Base-by-base conservation (phyloP, 2,888 invertebrate genomes). In the Sminthurinus aureus region DNA sequence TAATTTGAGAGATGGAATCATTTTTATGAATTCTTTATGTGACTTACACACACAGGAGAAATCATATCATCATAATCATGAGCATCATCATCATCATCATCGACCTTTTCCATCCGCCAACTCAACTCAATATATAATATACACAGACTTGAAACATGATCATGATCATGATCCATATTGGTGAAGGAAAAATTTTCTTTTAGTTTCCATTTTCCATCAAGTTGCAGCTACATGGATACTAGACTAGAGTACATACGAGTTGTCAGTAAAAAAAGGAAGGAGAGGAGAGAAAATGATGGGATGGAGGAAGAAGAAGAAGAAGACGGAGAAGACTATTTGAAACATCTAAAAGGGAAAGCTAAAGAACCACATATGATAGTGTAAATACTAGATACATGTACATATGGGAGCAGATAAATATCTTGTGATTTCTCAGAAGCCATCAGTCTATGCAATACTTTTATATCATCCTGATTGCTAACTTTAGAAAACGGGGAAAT, bases 1-100 rank as follows among this genome's bases (percentile, higher is more conserved):
- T 83, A 83, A 83, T 83, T 83, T 83, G 74, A 83, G 83, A 83
- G 83, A 83, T 83, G 83, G 83, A 83, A 83, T 83, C 83, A 83
- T 83, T 83, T 83, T 83, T 83, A 83, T 83, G 75, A 83, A 83
- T 83, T 83, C 83, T 83, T 83, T 79, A 83, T 83, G 80, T 73
- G 83, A 79, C 78, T 71, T 67, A 51, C 22, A 71, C 52, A 50
- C 38, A 38, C 38, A 38, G 38, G 38, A 38, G 71, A 73, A 69
- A 82, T 75, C 58, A 26, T 81, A 20, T 80, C 80, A 58, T 50
- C 51, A 76, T 64, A 64, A 78, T 78, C 64, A 26, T 58, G 24
- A 78, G 12, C 18, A 26, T 81, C 82, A 82, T 82, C 82, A 82
- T 73, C 73, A 74, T 66, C 79, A 8, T 66, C 38, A 81, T 64